Evolutionary conservation across 2,113 vertebrate species (phyloP).

Genomic region (Cygnus atratus): DNA sequence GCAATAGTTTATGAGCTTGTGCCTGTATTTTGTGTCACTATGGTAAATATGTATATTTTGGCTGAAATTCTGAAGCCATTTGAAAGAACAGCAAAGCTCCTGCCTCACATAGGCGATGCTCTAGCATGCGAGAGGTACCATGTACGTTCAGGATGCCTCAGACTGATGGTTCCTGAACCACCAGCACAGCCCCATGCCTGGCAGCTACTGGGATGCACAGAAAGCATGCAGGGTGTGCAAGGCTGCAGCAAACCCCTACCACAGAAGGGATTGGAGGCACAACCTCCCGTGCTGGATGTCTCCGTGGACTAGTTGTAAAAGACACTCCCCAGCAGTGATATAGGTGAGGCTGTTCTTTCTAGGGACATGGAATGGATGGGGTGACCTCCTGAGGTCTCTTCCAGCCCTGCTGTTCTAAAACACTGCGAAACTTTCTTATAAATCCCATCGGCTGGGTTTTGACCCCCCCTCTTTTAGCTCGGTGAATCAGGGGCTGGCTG

Average conservation of each 20-base stretch:
- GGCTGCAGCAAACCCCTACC: neutral
- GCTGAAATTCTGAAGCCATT: neutral
- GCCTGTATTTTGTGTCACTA: neutral
- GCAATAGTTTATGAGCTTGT: neutral
- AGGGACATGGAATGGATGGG: neutral
- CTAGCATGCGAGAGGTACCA: neutral
- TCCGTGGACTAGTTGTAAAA: neutral
- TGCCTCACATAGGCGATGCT: neutral
- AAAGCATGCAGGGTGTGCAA: neutral
- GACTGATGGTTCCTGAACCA: neutral
- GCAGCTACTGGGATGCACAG: neutral
- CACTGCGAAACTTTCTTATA: fast-evolving
- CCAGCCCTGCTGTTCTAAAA: neutral
- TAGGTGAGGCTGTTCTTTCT: neutral
- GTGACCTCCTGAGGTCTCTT: neutral
- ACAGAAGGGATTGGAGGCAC: neutral
- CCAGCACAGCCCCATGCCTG: fast-evolving
- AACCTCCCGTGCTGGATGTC: neutral
- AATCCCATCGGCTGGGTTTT: neutral
- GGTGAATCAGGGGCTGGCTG: neutral
- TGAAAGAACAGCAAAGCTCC: neutral
- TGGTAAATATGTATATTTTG: neutral
- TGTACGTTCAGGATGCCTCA: neutral
- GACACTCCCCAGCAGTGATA: neutral
- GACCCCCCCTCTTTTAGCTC: neutral